Evolutionary conservation across 2,113 vertebrate genomes (phyloP), one percentile per base, ranked within the genome.

Genomic region (Podiceps cristatus): DNA sequence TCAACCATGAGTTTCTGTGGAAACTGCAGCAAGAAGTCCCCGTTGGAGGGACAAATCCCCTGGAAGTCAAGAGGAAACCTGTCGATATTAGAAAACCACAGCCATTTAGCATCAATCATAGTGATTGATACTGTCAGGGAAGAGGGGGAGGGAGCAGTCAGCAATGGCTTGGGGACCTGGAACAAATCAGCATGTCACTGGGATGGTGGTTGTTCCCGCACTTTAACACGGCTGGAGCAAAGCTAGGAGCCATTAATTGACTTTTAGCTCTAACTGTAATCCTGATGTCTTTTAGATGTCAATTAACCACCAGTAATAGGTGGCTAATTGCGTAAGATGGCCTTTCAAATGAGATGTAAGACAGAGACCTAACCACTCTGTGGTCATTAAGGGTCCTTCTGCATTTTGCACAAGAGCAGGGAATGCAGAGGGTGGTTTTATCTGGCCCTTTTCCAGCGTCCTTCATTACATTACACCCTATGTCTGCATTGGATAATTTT

Each of bases 271-370:
- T 64, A 20, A 22, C 59, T 49, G 35, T 67, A 97, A 82, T 82
- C 78, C 84, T 80, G 45, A 24, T 82, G 95, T 96, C 94, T 95
- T 88, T 94, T 93, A 86, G 77, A 95, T 93, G 93, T 85, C 97
- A 96, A 95, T 97, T 97, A 98, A 76, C 83, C 9, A 8, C 59
- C 79, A 40, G 16, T 96, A 97, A 97, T 95, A 96, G 76, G 93
- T 83, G 69, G 82, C 60, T 97, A 98, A 98, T 96, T 96, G 90
- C 82, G 50, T 29, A 52, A 95, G 84, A 93, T 76, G 84, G 84
- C 84, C 71, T 96, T 90, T 96, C 53, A 96, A 94, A 94, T 59
- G 94, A 95, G 93, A 50, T 80, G 80, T 71, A 86, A 91, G 81
- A 49, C 58, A 63, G 58, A 95, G 64, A 69, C n/a, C 69, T n/a